phyloP scores from a whole-genome alignment of 1,140 invertebrate genomes.

The Neomicropteryx cornuta region DNA sequence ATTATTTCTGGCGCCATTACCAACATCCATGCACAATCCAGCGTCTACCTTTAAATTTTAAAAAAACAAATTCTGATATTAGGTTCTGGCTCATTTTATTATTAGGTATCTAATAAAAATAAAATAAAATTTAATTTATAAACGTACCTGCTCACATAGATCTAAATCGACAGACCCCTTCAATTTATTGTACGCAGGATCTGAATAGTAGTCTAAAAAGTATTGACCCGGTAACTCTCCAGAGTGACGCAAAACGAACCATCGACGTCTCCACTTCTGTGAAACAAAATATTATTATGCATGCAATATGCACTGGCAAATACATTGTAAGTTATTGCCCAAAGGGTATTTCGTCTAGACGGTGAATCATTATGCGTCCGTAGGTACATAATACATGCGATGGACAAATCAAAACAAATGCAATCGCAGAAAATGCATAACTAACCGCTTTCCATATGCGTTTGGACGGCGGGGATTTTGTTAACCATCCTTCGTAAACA shows the following conservation, averaged over 20 bases:
- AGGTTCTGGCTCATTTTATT: slow-evolving; percentile 5
- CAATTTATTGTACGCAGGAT: slow-evolving; percentile 70
- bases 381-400: slow-evolving; percentile 13
- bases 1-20: slow-evolving; percentile 59
- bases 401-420: background rate
- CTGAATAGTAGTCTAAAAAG: slow-evolving; percentile 87
- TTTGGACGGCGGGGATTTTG: slow-evolving; percentile 84
- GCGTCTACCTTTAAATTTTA: slow-evolving; percentile 57
- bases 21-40: slow-evolving; percentile 70
- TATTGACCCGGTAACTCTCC: slow-evolving; percentile 88
- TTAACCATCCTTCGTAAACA: slow-evolving; percentile 75
- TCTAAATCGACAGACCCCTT: slow-evolving; percentile 90
- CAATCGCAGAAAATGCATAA: slow-evolving; percentile 16
- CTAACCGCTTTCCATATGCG: slow-evolving; percentile 80
- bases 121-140: slow-evolving; percentile 6
- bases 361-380: slow-evolving; percentile 9
- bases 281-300: slow-evolving; percentile 22
- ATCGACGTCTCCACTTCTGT: slow-evolving; percentile 87
- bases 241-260: slow-evolving; percentile 83
- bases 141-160: slow-evolving; percentile 82
- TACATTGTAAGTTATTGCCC: slow-evolving; percentile 4
- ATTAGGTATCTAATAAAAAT: slow-evolving; percentile 8
- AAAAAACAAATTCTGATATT: slow-evolving; percentile 9
- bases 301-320: slow-evolving; percentile 9
- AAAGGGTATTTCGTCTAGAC: slow-evolving; percentile 5